Base-by-base conservation (phyloP, 1,140 invertebrate species). In the Vollenhovia emeryi region DNA sequence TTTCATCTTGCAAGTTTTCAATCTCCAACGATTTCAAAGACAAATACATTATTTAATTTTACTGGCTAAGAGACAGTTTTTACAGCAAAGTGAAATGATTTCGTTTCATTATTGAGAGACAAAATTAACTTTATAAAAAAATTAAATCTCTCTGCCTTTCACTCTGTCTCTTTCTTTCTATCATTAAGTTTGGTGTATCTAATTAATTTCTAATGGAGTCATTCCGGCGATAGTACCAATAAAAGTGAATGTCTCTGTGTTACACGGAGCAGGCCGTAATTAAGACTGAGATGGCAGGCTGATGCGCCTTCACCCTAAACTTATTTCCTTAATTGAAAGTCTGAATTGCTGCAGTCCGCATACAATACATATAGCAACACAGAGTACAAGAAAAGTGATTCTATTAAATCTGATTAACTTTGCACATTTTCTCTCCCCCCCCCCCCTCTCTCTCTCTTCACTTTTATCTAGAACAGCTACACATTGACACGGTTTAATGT, bases 291-390 rank as follows among this genome's bases (percentile, higher is more conserved):
- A 75, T 62, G 48, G 69, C 71, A 50, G 80, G 21, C 55, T 84
- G 68, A 74, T 76, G 80, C 43, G 40, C 59, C 30, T 75, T 73
- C 80, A 64, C 80, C 80, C 80, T 64, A 84, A 84, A 84, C 80
- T 84, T 84, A 84, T 84, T 84, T 84, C 43, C 69, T 76, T 84
- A 84, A 84, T 84, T 84, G 80, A 84, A 84, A 62, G 59, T 75
- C 55, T 76, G 55, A 55, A 84, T 33, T 24, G n/a, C 71, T 71
- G 50, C 64, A 80, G 48, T 43, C 27, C 30, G 62, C 21, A 30
- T 79, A 36, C 59, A 68, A 55, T 52, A 80, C 2, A 24, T 68
- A 40, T 3, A 62, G 15, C 6, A 36, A 64, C n/a, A 52, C n/a
- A 30, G 48, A 40, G 13, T 30, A 21, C 24, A 33, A 73, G 50